Conservation (phyloP, 2,888 invertebrate species). For the Parnassius glacialis region DNA sequence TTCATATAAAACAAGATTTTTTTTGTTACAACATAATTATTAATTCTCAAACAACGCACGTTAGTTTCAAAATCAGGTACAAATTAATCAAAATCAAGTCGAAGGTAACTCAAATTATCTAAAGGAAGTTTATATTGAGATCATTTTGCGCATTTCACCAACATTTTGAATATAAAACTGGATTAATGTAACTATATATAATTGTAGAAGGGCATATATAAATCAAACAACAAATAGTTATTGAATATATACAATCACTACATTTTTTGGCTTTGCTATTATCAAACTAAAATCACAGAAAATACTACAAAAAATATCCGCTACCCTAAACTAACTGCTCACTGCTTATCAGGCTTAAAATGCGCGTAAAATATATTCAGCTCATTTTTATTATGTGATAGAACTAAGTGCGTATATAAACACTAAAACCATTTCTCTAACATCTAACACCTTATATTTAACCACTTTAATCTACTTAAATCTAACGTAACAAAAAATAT, state of each 20-base stretch:
- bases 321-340: slow-evolving; percentile 10
- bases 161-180: slow-evolving; percentile 29
- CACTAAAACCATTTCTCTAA: slow-evolving; percentile 27
- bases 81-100: slow-evolving; percentile 73
- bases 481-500: slow-evolving; percentile 76
- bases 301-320: slow-evolving; percentile 41
- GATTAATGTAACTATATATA: neutral
- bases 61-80: slow-evolving; percentile 75
- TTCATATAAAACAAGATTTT: slow-evolving; percentile 63
- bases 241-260: slow-evolving; percentile 44
- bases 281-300: slow-evolving; percentile 74
- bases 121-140: slow-evolving; percentile 72
- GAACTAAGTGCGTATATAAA: slow-evolving; percentile 19
- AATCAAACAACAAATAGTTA: slow-evolving; percentile 12
- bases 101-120: slow-evolving; percentile 73
- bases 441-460: slow-evolving; percentile 54
- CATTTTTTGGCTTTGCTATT: slow-evolving; percentile 68
- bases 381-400: slow-evolving; percentile 4
- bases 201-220: slow-evolving; percentile 3
- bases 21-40: slow-evolving; percentile 59
- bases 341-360: slow-evolving; percentile 7
- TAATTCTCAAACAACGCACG: slow-evolving; percentile 67
- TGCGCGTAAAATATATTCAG: slow-evolving; percentile 8
- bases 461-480: slow-evolving; percentile 59
- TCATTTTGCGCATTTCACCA: slow-evolving; percentile 52